A percentile compares a stretch with the other conserved stretches of the same genome.
Conservation (phyloP, 2,113 vertebrate genomes). For the Caranx melampygus region DNA sequence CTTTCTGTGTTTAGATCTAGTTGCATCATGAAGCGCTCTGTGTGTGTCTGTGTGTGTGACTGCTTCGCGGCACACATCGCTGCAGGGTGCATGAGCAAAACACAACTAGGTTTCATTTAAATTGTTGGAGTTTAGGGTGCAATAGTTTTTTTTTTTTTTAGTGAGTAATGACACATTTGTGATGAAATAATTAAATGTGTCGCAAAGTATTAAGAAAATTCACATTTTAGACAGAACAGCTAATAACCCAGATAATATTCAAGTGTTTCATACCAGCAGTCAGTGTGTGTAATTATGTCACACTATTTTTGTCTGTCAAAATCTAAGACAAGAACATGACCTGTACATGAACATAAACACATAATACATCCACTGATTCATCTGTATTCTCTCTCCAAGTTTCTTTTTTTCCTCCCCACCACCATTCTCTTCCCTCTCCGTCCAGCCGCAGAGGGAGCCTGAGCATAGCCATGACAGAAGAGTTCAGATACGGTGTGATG, state of each 20-base stretch:
- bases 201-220: not conserved
- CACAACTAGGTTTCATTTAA: not conserved
- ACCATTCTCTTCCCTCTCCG: not conserved
- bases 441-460: slow-evolving; percentile 16
- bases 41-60: slow-evolving; percentile 34
- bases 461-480: slow-evolving; percentile 62
- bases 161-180: not conserved
- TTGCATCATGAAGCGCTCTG: slow-evolving; percentile 57
- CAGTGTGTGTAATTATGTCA: not conserved
- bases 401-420: not conserved
- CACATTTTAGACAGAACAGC: not conserved
- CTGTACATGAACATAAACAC: not conserved
- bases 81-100: slow-evolving; percentile 13
- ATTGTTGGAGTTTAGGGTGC: not conserved
- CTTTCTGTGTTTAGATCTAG: slow-evolving; percentile 69
- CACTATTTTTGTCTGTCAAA: not conserved
- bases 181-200: not conserved
- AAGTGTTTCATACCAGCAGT: slow-evolving; percentile 2
- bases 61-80: slow-evolving; percentile 7
- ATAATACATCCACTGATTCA: slow-evolving; percentile 3
- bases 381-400: not conserved
- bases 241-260: not conserved
- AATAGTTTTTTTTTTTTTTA: not conserved
- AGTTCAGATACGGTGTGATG: slow-evolving; percentile 65
- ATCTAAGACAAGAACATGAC: not conserved